phyloP scores from a whole-genome alignment of 2,797 vertebrate genomes.

The Picus viridis region DNA sequence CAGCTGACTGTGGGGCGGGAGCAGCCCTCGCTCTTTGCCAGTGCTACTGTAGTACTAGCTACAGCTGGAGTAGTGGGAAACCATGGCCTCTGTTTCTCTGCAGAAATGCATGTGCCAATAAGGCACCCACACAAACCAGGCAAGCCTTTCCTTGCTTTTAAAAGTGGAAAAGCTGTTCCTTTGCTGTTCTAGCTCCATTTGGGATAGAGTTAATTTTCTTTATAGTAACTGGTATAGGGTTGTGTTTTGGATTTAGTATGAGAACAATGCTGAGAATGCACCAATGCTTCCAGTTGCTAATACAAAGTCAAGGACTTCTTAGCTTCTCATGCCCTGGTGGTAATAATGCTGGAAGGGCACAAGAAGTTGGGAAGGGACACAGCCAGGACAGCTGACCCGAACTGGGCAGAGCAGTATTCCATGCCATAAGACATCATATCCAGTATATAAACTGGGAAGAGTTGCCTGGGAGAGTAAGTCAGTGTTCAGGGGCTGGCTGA shows the following conservation, averaged over 20 bases:
- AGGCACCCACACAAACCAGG: neutral
- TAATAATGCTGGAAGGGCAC: neutral
- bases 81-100: neutral
- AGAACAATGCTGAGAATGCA: neutral
- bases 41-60: accelerated
- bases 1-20: neutral
- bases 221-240: neutral
- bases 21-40: neutral
- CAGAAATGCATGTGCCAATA: neutral
- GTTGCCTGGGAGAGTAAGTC: neutral
- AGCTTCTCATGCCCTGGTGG: neutral
- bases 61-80: neutral
- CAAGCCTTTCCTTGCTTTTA: neutral
- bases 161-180: neutral
- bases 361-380: neutral
- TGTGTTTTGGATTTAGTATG: neutral
- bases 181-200: neutral
- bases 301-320: neutral
- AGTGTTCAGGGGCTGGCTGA: neutral
- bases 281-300: neutral
- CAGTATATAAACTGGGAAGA: neutral
- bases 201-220: neutral
- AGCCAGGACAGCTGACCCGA: neutral
- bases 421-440: neutral
- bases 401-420: neutral